Conservation (phyloP, 2,113 vertebrate species). For the Oryzias melastigma region DNA sequence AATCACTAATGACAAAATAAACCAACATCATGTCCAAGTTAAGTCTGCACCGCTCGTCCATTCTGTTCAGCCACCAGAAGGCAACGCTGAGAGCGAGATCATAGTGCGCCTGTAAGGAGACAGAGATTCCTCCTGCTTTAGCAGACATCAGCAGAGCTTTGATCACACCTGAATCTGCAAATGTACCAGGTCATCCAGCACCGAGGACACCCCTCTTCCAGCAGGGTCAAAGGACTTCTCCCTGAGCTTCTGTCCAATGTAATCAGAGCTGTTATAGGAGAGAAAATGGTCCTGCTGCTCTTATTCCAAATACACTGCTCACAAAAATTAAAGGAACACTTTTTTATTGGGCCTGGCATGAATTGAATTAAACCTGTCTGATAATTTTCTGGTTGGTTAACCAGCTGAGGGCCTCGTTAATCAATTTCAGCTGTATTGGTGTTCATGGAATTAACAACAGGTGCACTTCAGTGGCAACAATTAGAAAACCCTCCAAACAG, state of each 20-base stretch:
- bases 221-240: constrained; percentile 86
- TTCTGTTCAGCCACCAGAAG: constrained; percentile 78
- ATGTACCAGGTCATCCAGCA: constrained; percentile 86
- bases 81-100: constrained; percentile 81
- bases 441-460: too few relatives aligned
- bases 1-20: constrained; percentile 1
- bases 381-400: too few relatives aligned
- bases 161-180: background rate
- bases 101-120: constrained; percentile 80
- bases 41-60: constrained; percentile 55
- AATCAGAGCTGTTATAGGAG: constrained; percentile 76
- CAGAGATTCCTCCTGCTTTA: background rate
- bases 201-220: constrained; percentile 74
- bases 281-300: background rate
- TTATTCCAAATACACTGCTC: constrained; percentile 7
- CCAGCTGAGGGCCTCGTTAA: too few relatives aligned
- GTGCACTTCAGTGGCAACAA: too few relatives aligned
- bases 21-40: constrained; percentile 75
- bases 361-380: too few relatives aligned
- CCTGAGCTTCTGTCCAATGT: constrained; percentile 83
- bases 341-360: too few relatives aligned
- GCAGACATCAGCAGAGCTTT: background rate
- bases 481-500: too few relatives aligned
- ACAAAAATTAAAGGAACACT: too few relatives aligned
- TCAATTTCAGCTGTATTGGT: too few relatives aligned